Base-by-base conservation (phyloP, 2,888 invertebrate species). In the Melanostoma mellinum region DNA sequence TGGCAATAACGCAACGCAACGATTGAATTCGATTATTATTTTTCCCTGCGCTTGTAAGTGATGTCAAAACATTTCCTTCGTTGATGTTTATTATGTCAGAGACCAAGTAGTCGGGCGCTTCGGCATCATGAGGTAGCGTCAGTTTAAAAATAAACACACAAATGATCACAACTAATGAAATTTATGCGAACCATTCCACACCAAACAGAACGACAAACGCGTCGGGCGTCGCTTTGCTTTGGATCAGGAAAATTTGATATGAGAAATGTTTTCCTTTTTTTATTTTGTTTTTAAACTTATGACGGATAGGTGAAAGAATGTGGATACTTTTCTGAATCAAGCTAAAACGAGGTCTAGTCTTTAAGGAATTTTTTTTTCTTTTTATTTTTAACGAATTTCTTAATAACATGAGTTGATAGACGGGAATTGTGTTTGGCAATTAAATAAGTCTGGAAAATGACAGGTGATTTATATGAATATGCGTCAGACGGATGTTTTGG, bases 51-150 rank as follows among this genome's bases (percentile, higher is more conserved):
- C 58, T 56, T 48, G 42, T 52, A 75, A 77, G 60, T 44, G 60
- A 77, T 81, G 81, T 81, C 81, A 81, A 81, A 81, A 77, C 72
- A 77, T 81, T 81, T 65, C 65, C 72, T 67, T 60, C 71, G n/a
- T 3, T 4, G 58, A 1, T 81, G 76, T 76, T 76, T 76, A 81
- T 76, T 72, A 67, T 81, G 53, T 9, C 53, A 68, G 73, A 75
- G 30, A 20, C 20, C 5, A 9, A 48, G 30, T 48, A 53, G 60
- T 65, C 69, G 20, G 44, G 42, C 55, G 38, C 44, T 60, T 48
- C 58, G 48, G 52, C 9, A 61, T 35, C 38, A 5, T 38, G 20
- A 40, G 33, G 63, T 8, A 50, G 32, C 33, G 42, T 50, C 44
- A 35, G 8, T 69, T 61, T 69, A 68, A 53, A 75, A 79, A 75